Percentiles rank a stretch among this genome's conserved stretches.
These are phyloP conservation scores for Micromesistius poutassou DNA, from an alignment of 2,797 vertebrate species.

Conservation along the genomic window DNA sequence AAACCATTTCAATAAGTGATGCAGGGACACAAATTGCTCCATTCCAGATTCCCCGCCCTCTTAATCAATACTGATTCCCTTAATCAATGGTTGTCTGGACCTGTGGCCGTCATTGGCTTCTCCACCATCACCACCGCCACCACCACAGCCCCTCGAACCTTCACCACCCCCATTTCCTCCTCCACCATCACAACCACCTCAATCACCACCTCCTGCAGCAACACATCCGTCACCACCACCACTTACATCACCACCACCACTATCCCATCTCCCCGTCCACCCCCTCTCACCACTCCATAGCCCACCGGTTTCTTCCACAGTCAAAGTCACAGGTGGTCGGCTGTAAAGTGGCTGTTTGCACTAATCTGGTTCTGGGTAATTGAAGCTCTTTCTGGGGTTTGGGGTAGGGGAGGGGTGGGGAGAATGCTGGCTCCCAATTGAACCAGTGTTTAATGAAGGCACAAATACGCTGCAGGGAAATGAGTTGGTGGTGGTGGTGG, in stretches of 20 bases:
- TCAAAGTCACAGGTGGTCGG: conserved; percentile 71
- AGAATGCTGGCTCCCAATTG: conserved; percentile 43
- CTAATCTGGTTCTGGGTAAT: conserved; percentile 64
- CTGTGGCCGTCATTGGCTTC: not conserved
- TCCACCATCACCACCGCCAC: not conserved
- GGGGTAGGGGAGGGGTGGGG: conserved; percentile 23
- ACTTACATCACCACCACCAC: not conserved
- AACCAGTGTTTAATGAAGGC: conserved; percentile 41
- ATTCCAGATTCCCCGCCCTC: conserved; percentile 69
- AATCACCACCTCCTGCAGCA: not conserved
- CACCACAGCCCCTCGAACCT: not conserved
- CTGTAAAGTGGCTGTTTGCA: conserved; percentile 66
- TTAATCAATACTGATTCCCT: conserved; percentile 73
- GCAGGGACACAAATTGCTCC: conserved; percentile 66
- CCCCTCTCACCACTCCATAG: conserved; percentile 21
- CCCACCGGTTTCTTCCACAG: conserved; percentile 49
- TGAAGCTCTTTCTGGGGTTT: conserved; percentile 60
- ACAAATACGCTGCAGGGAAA: conserved; percentile 44
- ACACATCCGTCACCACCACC: not conserved
- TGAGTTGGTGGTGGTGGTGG: conserved; percentile 9
- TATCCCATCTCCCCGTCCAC: not conserved
- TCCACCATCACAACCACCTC: not conserved
- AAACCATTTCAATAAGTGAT: conserved; percentile 72
- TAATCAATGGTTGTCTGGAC: conserved; percentile 67
- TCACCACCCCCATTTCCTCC: not conserved